A percentile compares a stretch with the other conserved stretches of the same genome.
phyloP scores from a whole-genome alignment of 1,140 invertebrate species.

The Chionoecetes opilio region DNA sequence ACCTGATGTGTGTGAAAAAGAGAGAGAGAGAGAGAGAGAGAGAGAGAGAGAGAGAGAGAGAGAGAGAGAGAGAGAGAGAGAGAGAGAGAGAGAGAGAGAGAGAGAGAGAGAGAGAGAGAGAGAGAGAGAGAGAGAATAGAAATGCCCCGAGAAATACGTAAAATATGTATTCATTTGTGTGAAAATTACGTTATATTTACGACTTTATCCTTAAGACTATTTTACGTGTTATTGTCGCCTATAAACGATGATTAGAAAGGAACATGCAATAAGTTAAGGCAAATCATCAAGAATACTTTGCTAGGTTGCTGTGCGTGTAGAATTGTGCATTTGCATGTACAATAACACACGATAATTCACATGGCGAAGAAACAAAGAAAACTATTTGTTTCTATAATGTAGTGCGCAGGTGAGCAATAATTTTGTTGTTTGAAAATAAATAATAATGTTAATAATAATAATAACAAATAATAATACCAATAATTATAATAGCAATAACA shows the following conservation, averaged over 20 bases:
- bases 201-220: not conserved
- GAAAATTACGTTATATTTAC: not conserved
- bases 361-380: not conserved
- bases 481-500: no score
- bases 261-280: not conserved
- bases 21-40: not conserved
- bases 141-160: not conserved
- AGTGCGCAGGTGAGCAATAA: no score
- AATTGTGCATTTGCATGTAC: not conserved
- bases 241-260: not conserved
- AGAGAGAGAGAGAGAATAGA: not conserved
- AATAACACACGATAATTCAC: not conserved
- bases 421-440: no score
- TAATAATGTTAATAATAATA: no score
- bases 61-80: conserved; percentile 2
- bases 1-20: not conserved
- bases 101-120: not conserved
- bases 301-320: not conserved
- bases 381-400: no score
- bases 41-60: conserved; percentile 37
- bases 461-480: no score
- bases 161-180: not conserved
- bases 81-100: not conserved
- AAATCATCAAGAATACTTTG: not conserved
- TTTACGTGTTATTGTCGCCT: not conserved